phyloP scores from a whole-genome alignment of 2,113 vertebrate genomes.

The Rutilus rutilus region DNA sequence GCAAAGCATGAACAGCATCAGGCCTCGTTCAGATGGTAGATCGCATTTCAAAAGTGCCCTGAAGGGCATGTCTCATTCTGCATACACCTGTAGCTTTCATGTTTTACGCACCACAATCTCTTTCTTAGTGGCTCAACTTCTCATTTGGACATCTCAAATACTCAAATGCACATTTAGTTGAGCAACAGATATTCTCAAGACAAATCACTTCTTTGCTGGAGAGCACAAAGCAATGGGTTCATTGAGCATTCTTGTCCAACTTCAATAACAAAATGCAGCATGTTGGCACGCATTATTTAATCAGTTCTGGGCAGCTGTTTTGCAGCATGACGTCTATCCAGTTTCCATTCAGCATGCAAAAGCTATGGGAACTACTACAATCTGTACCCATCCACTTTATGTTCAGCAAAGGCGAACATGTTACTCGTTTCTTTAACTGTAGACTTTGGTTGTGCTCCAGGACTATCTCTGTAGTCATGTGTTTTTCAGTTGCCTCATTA shows the following conservation, averaged over 20 bases:
- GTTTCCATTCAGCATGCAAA: constrained; percentile 71
- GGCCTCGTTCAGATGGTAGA: constrained; percentile 60
- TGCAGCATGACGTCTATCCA: constrained; percentile 65
- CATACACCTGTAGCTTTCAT: constrained; percentile 49
- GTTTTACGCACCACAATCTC: not conserved
- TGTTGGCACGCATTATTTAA: constrained; percentile 70
- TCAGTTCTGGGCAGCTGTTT: constrained; percentile 76
- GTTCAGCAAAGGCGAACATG: not conserved
- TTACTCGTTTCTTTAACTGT: constrained; percentile 32
- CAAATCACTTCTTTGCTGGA: not conserved
- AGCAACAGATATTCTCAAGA: constrained; percentile 2
- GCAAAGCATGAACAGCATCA: constrained; percentile 2
- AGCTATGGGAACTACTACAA: constrained; percentile 71
- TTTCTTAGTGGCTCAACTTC: not conserved
- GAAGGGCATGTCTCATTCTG: constrained; percentile 45
- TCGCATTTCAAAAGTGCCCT: constrained; percentile 63
- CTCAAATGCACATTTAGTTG: constrained; percentile 16
- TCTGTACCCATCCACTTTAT: constrained; percentile 16
- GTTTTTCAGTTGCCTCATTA: constrained; percentile 75
- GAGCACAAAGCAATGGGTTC: constrained; percentile 51
- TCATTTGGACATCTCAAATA: constrained; percentile 4
- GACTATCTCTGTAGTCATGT: constrained; percentile 68
- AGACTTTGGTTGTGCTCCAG: constrained; percentile 67
- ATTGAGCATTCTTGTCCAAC: constrained; percentile 52
- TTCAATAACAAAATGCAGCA: constrained; percentile 56